Base-by-base conservation (phyloP, 2,888 invertebrate species). In the Monoplex corrugatus region DNA sequence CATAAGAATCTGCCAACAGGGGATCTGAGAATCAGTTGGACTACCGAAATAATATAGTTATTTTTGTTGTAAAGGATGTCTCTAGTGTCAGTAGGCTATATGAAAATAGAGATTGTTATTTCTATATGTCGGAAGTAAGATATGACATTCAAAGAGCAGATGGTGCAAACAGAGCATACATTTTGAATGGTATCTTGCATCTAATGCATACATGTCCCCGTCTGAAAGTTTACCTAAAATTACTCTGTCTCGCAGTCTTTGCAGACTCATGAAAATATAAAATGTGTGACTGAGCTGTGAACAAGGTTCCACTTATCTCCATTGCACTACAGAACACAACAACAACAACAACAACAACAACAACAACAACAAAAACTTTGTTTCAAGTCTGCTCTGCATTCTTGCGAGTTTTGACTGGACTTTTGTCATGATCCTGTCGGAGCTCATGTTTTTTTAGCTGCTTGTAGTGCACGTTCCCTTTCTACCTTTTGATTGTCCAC, bases 401-500 rank as follows among this genome's bases (percentile, higher is more conserved):
- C 63, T 72, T 72, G 72, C 72, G 16, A 35, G 72, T 72, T 35
- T 35, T 72, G 32, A 35, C 35, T 72, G 35, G 72, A 72, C 72
- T 72, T 72, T 72, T 16, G 16, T 35, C 35, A 35, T 32, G 35
- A 10, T 19, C 32, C 6, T 72, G 35, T 5, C 32, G 35, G 16
- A 35, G 32, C 35, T 72, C 35, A 72, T 35, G 72, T 72, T 72
- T 72, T 72, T 72, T 32, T 32, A 6, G 72, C 72, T 72, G 72
- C 72, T 16, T 16, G 32, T 35, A 72, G 32, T 72, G 35, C 72
- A 23, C 63, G 35, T 10, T 72, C 72, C 35, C 63, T 6, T 10
- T 72, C 72, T 16, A 72, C 72, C 19, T 72, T 72, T 16, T 72
- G 72, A 72, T 72, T 72, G 72, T 72, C 72, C 6, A 72, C 72